Base-by-base conservation (phyloP, 2,113 vertebrate genomes). In the Paratilapia polleni region DNA sequence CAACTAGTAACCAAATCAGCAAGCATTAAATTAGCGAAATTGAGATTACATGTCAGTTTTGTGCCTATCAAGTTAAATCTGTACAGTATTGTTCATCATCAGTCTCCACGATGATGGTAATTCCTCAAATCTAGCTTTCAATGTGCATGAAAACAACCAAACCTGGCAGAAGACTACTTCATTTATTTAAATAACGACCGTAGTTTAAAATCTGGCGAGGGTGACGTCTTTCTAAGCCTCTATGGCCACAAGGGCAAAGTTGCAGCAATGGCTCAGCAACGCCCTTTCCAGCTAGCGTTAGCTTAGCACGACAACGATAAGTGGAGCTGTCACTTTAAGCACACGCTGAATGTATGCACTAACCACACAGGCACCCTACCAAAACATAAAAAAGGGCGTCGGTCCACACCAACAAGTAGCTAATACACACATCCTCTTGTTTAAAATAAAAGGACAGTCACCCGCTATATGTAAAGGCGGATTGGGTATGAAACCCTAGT, bases 191-290 rank as follows among this genome's bases (percentile, higher is more conserved):
- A 49, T 2, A 10, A 79, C 4, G 14, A 14, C n/a, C n/a, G n/a
- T n/a, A n/a, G 4, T 77, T 76, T 2, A 36, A 84, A 80, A 87
- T 86, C 17, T 34, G 34, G 22, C 60, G 52, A 10, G 49, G 66
- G 57, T 86, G 87, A 91, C 87, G 90, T 90, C 34, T 90, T 88
- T 86, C 73, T 63, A 10, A 78, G 90, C 74, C 58, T 81, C 78
- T 59, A 54, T 86, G 85, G 84, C 88, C 91, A 92, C 93, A 94
- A 94, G 94, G 94, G 91, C 93, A 94, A 93, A 93, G 92, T 93
- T 94, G 92, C 92, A 95, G 94, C 88, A 93, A 77, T 84, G 93
- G 84, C 91, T 94, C 92, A 94, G 93, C 93, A 94, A 94, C 94
- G 94, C 94, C 94, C 94, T 94, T 94, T 87, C 90, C 52, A 90